Conservation (phyloP, 2,888 invertebrate species). For the Dascillus cervinus region DNA sequence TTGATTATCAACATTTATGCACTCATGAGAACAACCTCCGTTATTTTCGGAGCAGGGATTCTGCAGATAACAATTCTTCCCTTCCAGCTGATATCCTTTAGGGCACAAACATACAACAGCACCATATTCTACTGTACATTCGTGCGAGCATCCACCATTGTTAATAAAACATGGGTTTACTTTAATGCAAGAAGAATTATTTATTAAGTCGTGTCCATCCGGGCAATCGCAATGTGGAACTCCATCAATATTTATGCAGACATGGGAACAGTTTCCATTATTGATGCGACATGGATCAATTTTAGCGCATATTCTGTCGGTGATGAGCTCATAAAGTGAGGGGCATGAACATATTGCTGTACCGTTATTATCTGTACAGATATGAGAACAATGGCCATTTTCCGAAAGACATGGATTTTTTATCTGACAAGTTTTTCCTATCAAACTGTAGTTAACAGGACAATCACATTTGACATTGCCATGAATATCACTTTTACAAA, state of each 20-base stretch:
- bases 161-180: slow-evolving; percentile 33
- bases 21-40: slow-evolving; percentile 45
- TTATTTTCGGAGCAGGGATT: slow-evolving; percentile 28
- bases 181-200: slow-evolving; percentile 32
- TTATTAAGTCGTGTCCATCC: slow-evolving; percentile 36
- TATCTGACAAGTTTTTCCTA: slow-evolving; percentile 33
- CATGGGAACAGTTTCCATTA: slow-evolving; percentile 49
- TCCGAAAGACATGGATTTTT: slow-evolving; percentile 29
- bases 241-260: slow-evolving; percentile 43
- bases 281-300: slow-evolving; percentile 42
- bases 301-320: slow-evolving; percentile 36
- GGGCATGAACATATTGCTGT: slow-evolving; percentile 19
- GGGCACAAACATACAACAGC: slow-evolving; percentile 46
- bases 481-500: slow-evolving; percentile 44
- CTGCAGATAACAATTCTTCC: slow-evolving; percentile 37
- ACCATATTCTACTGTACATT: slow-evolving; percentile 27
- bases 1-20: slow-evolving; percentile 44
- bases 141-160: slow-evolving; percentile 36
- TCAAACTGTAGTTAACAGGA: slow-evolving; percentile 37
- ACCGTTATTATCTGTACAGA: slow-evolving; percentile 34
- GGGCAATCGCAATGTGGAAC: slow-evolving; percentile 45
- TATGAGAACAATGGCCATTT: slow-evolving; percentile 51
- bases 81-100: slow-evolving; percentile 27
- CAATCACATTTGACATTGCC: slow-evolving; percentile 45
- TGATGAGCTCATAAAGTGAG: slow-evolving; percentile 6